Base-by-base conservation (phyloP, 2,888 invertebrate genomes). In the Odontocerum albicorne region DNA sequence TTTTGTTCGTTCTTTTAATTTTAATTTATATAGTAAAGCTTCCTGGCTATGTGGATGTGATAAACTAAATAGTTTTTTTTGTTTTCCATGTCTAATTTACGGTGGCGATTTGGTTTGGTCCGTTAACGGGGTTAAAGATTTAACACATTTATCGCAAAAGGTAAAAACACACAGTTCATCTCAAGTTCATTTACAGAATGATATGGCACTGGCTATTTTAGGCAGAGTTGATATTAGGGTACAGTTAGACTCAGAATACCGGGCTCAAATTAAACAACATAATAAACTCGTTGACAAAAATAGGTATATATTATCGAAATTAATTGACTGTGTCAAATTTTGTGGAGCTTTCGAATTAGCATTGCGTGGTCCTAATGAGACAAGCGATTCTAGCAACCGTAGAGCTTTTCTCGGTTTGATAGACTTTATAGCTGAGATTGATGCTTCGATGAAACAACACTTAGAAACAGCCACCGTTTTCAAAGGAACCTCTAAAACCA, bases 241-340 rank as follows among this genome's bases (percentile, higher is more conserved):
- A 16, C 38, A 12, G 38, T 45, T 40, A 13, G 38, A 52, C 8
- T 4, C 13, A 19, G 15, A 17, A 62, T 63, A 6, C n/a, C 38
- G 38, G 6, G 17, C 6, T 10, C 12, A 6, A 4, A 12, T 35
- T 12, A n/a, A 42, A 39, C 43, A 59, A 22, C 43, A 60, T 36
- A 64, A 62, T 19, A 45, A 52, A 45, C 22, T 63, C 36, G 64
- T 67, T 17, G 54, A 31, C 32, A 55, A 63, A 57, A 64, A 64
- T 43, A 55, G 64, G 45, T 59, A 58, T 33, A 53, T 63, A 35
- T 55, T 66, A 44, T 57, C 60, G 1, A 64, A 62, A 62, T 61
- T 68, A 35, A 65, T 67, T 16, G 49, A 66, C 40, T 66, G 65
- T n/a, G n/a, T 68, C 17, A 62, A 65, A 47, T 67, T 66, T 62